Base-by-base conservation (phyloP, 2,797 vertebrate genomes). In the Poecilia picta region DNA sequence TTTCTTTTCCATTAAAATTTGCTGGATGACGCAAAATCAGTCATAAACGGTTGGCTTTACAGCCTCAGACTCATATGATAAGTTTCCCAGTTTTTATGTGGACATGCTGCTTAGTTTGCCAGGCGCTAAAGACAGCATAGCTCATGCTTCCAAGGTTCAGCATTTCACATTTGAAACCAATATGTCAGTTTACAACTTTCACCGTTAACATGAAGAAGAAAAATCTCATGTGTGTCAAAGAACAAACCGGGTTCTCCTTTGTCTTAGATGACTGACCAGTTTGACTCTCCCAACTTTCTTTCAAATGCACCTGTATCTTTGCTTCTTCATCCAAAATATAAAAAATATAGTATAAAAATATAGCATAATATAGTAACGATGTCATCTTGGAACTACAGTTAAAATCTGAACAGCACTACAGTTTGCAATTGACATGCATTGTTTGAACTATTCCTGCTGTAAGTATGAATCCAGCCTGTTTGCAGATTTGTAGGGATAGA, bases 401-500 rank as follows among this genome's bases (percentile, higher is more conserved):
- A 31, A 81, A 77, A 76, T 83, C 77, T 90, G 78, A 86, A 89
- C 89, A 92, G 80, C 86, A 66, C 72, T 74, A 91, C 49, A 73
- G 28, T 83, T 89, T 76, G 86, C 81, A 83, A 81, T 81, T 25
- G 83, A 75, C 33, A 36, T 41, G 64, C 74, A 82, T 90, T 87
- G 92, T 94, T 94, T 92, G 89, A 96, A 94, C 89, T 86, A 92
- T 89, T 91, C 89, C 87, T 82, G 87, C 76, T 57, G 88, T 94
- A 95, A 95, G 91, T 94, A 95, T 90, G 88, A 91, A 93, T 92
- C 94, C 94, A 93, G 93, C 95, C 95, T 93, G 93, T 79, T 83
- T 36, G 46, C 89, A 95, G 95, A 95, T 96, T 94, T 94, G 92
- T 95, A 96, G 94, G 95, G 94, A 95, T 93, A 91, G 93, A 94